Evolutionary conservation across 2,113 vertebrate genomes (phyloP).

Genomic region (Centropus unirufus): DNA sequence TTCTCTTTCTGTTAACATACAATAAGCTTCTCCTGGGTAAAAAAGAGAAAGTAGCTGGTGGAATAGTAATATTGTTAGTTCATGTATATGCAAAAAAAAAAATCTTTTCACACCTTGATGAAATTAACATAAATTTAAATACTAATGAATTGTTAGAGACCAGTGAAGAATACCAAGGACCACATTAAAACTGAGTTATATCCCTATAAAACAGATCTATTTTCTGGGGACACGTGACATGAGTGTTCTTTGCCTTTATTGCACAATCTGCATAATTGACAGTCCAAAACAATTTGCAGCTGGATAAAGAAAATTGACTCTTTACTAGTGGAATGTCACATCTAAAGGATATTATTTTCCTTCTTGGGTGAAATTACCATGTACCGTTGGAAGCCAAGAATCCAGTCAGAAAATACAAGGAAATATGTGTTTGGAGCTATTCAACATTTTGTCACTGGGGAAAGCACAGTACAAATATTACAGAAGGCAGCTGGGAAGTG

Average conservation of each 20-base stretch:
- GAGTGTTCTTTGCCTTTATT: constrained; percentile 36
- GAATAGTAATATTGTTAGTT: constrained; percentile 76
- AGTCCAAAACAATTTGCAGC: constrained; percentile 6
- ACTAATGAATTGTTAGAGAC: constrained; percentile 72
- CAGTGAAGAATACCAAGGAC: constrained; percentile 64
- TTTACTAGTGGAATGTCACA: constrained; percentile 1
- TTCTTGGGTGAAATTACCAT: constrained; percentile 36
- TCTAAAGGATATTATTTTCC: constrained; percentile 33
- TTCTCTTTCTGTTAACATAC: constrained; percentile 58
- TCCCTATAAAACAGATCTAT: constrained; percentile 46
- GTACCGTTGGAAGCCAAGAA: constrained; percentile 17
- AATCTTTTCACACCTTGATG: constrained; percentile 80
- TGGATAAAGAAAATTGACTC: constrained; percentile 11
- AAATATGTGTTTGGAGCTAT: constrained; percentile 11
- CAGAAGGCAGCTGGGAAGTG: not conserved
- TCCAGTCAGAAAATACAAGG: not conserved
- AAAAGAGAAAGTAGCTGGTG: not conserved
- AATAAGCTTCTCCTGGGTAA: constrained; percentile 48
- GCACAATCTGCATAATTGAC: constrained; percentile 12
- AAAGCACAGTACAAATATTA: not conserved
- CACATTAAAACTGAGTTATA: constrained; percentile 16
- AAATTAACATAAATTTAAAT: constrained; percentile 84
- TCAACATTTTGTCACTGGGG: not conserved
- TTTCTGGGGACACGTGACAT: constrained; percentile 49
- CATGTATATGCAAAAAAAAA: constrained; percentile 80